Conservation (phyloP, 2,888 invertebrate genomes). For the Zhuqinia jingwanae region DNA sequence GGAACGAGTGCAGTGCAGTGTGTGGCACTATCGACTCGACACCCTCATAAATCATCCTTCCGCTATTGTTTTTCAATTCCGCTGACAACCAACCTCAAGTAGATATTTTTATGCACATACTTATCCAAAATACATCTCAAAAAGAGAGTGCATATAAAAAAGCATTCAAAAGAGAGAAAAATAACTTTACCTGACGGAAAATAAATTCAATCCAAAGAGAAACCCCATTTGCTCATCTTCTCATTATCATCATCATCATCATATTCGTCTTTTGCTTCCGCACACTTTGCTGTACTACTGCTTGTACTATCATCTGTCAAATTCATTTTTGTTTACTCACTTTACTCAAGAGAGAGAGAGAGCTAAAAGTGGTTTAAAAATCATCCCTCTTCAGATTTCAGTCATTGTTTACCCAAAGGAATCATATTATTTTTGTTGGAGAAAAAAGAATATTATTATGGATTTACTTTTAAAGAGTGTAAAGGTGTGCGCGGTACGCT, state of each 20-base stretch:
- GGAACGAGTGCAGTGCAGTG: too few species aligned
- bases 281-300: background rate
- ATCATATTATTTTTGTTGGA: slow-evolving; percentile 59
- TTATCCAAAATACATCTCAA: too few species aligned
- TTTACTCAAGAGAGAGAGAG: background rate
- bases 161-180: background rate
- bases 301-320: slow-evolving; percentile 63
- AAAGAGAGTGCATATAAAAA: too few species aligned
- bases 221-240: slow-evolving; percentile 28
- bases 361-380: slow-evolving; percentile 62
- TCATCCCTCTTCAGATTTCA: slow-evolving; percentile 66
- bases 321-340: slow-evolving; percentile 59
- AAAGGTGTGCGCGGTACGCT: background rate
- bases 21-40: background rate
- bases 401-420: slow-evolving; percentile 60
- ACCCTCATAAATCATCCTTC: slow-evolving; percentile 39
- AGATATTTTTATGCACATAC: background rate
- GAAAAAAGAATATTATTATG: background rate
- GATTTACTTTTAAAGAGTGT: slow-evolving; percentile 39
- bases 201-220: background rate
- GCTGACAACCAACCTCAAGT: slow-evolving; percentile 33
- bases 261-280: background rate
- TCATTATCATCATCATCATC: background rate
- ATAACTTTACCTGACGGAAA: slow-evolving; percentile 16
- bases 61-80: slow-evolving; percentile 23